Evolutionary conservation across 2,113 vertebrate species (phyloP), one percentile per base, ranked within the genome.

Genomic region (Regulus satrapa): DNA sequence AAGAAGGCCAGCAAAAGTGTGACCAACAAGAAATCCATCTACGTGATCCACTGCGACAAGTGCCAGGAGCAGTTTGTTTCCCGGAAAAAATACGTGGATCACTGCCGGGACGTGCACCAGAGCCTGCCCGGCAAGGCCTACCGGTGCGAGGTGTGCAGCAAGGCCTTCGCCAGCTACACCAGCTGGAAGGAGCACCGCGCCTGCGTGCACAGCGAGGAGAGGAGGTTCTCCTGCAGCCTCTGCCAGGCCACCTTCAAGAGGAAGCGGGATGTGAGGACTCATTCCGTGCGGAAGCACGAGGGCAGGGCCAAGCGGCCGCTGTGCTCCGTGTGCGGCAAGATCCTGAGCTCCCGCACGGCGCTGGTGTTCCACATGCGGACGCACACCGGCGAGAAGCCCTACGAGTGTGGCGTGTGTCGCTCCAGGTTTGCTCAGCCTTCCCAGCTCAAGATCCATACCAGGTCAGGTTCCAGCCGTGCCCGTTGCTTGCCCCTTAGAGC

Each of bases 371-470:
- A 98, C 19, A 98, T 98, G 98, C 75, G 97, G 43, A 98, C 97
- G 0, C 97, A 98, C 28, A 97, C 97, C 0, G 97, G 97, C 4
- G 97, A 98, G 55, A 98, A 97, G 41, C 97, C 97, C 3, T 94
- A 97, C 1, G 90, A 97, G 63, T 98, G 98, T 4, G 29, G 81
- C 19, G 3, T 97, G 17, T 98, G 98, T 10, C 85, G 34, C 21
- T 49, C 97, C 13, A 89, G 88, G 36, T 98, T 97, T 41, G 94
- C 97, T n/a, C 98, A 98, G 76, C 97, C 97, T 0, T 97, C 97
- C 2, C 98, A 98, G n/a, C 97, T 98, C 32, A 98, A 97, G 92
- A 96, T 97, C 85, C 98, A 98, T 6, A 97, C 96, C 90, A 98
- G 97, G 98, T 97, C 88, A 97, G 97, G 16, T 38, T 49, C 5